A percentile compares a stretch with the other conserved stretches of the same genome.
These are phyloP conservation scores for Apolygus lucorum DNA, from an alignment of 1,140 invertebrate species.

Conservation along the genomic window DNA sequence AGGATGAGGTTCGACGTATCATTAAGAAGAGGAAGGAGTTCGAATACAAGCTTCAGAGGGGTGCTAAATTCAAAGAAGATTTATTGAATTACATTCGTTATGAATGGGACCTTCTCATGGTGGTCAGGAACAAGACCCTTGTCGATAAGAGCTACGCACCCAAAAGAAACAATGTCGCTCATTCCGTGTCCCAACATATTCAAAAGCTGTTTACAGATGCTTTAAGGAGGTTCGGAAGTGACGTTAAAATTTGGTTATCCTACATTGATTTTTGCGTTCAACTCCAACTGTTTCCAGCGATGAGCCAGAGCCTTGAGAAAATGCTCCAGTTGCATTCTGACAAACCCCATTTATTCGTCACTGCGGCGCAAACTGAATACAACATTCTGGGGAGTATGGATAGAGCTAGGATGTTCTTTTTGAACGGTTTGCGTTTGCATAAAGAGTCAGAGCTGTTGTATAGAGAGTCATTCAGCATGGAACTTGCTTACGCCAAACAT, in stretches of 20 bases:
- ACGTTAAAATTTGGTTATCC: constrained; percentile 59
- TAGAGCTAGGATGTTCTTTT: constrained; percentile 53
- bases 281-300: constrained; percentile 43
- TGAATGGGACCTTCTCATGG: constrained; percentile 55
- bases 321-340: constrained; percentile 59
- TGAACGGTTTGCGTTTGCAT: constrained; percentile 58
- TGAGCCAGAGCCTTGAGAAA: constrained; percentile 44
- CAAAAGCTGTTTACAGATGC: constrained; percentile 54
- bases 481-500: constrained; percentile 31
- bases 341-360: constrained; percentile 61
- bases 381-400: constrained; percentile 55
- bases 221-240: constrained; percentile 52
- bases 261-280: constrained; percentile 62
- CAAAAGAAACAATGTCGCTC: constrained; percentile 57
- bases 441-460: constrained; percentile 52
- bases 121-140: constrained; percentile 45
- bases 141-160: constrained; percentile 43
- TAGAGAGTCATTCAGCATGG: constrained; percentile 43
- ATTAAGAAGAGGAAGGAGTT: constrained; percentile 53
- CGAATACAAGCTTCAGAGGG: constrained; percentile 61
- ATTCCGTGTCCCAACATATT: constrained; percentile 52
- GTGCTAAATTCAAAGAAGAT: constrained; percentile 58
- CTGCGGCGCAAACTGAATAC: constrained; percentile 63
- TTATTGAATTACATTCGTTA: constrained; percentile 63
- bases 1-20: constrained; percentile 49